Percentiles rank a stretch among this genome's conserved stretches.
Conservation (phyloP, 2,888 invertebrate species). For the Melinaea menophilus region DNA sequence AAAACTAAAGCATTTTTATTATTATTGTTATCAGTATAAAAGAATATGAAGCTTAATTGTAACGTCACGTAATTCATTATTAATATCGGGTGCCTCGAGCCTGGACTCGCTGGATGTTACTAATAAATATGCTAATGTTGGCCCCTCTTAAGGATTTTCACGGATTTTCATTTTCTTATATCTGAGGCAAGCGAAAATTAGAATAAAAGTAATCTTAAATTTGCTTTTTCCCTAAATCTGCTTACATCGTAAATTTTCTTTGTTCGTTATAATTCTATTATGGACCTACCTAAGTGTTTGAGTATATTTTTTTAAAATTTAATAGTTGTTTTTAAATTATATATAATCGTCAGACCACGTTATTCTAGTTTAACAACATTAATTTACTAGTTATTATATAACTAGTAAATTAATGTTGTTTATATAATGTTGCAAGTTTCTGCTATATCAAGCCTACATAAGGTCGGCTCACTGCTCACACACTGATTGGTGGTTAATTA, state of each 20-base stretch:
- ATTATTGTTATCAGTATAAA: neutral
- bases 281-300: neutral
- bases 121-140: constrained; percentile 65
- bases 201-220: constrained; percentile 34
- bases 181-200: constrained; percentile 62
- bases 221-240: constrained; percentile 11
- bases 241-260: neutral
- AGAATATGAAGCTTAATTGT: constrained; percentile 17
- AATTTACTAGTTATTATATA: too few relatives aligned
- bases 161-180: constrained; percentile 59
- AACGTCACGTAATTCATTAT: constrained; percentile 52
- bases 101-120: constrained; percentile 21
- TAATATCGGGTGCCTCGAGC: constrained; percentile 51
- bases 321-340: too few relatives aligned
- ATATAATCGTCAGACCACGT: too few relatives aligned
- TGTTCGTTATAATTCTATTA: neutral
- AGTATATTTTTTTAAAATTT: too few relatives aligned
- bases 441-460: too few relatives aligned
- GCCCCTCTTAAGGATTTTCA: constrained; percentile 68
- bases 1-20: too few relatives aligned
- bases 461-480: too few relatives aligned
- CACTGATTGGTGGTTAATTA: too few relatives aligned
- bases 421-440: too few relatives aligned
- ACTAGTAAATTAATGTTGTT: too few relatives aligned
- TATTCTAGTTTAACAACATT: too few relatives aligned